Conservation (phyloP, 2,797 vertebrate species). For the Remorina albescens region DNA sequence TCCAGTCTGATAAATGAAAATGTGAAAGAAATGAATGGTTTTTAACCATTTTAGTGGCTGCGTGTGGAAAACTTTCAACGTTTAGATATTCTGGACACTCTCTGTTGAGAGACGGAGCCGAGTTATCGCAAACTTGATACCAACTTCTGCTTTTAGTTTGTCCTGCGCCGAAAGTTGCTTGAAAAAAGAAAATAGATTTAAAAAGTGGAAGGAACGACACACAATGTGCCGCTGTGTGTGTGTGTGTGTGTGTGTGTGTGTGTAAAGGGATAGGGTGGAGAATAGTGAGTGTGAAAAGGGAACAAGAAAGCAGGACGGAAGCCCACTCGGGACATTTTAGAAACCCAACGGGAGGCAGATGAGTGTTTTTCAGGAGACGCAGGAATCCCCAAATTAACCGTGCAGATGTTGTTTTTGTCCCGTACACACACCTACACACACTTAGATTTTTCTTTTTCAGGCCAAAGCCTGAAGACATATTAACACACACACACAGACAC, state of each 20-base stretch:
- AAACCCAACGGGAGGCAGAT: constrained; percentile 16
- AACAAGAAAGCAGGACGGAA: not conserved
- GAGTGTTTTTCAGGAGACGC: constrained; percentile 28
- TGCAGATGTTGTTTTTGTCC: constrained; percentile 61
- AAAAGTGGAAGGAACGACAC: too few relatives aligned
- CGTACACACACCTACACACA: not conserved
- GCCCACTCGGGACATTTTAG: constrained; percentile 9
- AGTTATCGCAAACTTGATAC: not conserved
- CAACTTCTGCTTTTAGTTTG: not conserved
- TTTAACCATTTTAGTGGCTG: too few relatives aligned
- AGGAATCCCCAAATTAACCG: not conserved
- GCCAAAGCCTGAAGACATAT: constrained; percentile 45
- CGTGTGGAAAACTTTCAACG: too few relatives aligned
- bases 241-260: too few relatives aligned
- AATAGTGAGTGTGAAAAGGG: constrained; percentile 1
- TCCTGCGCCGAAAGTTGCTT: too few relatives aligned
- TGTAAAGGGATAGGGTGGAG: constrained; percentile 1
- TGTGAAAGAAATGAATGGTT: too few relatives aligned
- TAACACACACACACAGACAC: constrained; percentile 9
- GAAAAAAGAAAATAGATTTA: not conserved
- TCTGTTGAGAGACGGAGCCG: too few relatives aligned
- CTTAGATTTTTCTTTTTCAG: too few relatives aligned
- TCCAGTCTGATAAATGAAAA: too few relatives aligned
- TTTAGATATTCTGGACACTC: too few relatives aligned
- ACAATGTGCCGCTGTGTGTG: not conserved